Evolutionary conservation across 2,113 vertebrate genomes (phyloP), one percentile per base, ranked within the genome.

Genomic region (Deroptyus accipitrinus): DNA sequence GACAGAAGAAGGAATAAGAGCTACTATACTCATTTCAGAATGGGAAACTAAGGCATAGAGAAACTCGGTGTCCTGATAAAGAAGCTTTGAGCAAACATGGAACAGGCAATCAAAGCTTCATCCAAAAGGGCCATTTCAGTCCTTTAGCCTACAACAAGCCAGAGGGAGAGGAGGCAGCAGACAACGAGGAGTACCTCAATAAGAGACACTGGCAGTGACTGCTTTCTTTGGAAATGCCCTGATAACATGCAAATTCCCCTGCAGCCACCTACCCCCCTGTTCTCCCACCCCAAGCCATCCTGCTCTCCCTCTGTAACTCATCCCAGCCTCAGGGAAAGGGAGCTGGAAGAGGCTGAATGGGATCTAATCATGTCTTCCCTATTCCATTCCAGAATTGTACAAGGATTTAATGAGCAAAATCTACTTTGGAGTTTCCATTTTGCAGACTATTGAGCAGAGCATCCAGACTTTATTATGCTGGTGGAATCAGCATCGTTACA

Each of bases 391-490:
- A 49, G 79, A 72, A 62, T 62, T 0, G 44, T 33, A 63, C 62
- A 37, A 1, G 20, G 80, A 63, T 76, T 67, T 92, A 88, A 90
- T 24, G 57, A 96, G 49, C 75, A 78, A 90, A 83, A 62, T 62
- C 80, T 75, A 75, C 81, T 88, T 85, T 17, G 19, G 69, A 66
- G 66, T 30, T 82, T 63, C 83, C 89, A 52, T 92, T 94, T 68
- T 63, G 70, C 86, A 59, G 92, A 79, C 48, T 63, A 63, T 37
- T 1, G 75, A 94, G 87, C 1, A 10, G 59, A 35, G 51, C 66
- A 25, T 15, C 82, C 33, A 7, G 83, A 57, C 88, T 94, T 82
- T 48, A 81, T 85, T 24, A 62, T 2, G 41, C 24, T 2, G 69
- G 74, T 64, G 78, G 63, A 73, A 74, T 77, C 74, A 24, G 41